Percentiles rank a stretch among this genome's conserved stretches.
These are phyloP conservation scores for Eretmocerus hayati DNA, from an alignment of 2,888 invertebrate species.

Conservation along the genomic window DNA sequence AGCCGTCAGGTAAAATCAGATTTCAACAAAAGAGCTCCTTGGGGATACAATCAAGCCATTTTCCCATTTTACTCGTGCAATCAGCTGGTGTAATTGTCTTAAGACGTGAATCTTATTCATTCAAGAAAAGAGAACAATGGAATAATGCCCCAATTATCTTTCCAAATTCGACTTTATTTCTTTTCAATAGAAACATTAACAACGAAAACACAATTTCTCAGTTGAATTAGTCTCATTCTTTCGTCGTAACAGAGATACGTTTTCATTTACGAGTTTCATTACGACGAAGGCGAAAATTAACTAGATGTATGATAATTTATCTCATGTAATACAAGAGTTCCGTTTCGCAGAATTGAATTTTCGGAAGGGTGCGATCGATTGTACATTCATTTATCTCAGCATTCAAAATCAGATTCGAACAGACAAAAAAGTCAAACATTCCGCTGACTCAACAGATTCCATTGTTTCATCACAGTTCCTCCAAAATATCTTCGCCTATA, in stretches of 20 bases:
- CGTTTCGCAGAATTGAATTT: background rate
- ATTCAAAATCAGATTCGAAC: too few species aligned
- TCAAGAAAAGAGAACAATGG: too few species aligned
- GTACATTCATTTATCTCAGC: background rate
- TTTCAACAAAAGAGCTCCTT: too few species aligned
- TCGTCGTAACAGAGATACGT: conserved; percentile 5
- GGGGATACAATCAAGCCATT: too few species aligned
- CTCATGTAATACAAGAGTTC: too few species aligned
- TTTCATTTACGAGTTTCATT: background rate
- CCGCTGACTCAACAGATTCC: background rate
- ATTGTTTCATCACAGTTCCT: background rate
- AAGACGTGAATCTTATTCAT: background rate
- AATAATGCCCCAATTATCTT: too few species aligned
- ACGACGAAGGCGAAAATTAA: too few species aligned
- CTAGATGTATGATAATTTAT: background rate
- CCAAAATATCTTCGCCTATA: conserved; percentile 3
- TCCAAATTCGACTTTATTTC: conserved; percentile 15
- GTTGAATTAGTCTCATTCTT: conserved; percentile 12
- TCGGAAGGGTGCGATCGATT: background rate
- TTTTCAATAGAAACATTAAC: conserved; percentile 17
- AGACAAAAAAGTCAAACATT: background rate
- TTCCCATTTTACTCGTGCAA: too few species aligned
- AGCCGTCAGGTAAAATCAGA: too few species aligned
- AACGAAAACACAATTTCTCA: conserved; percentile 15
- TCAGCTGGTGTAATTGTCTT: too few species aligned